Base-by-base conservation (phyloP, 1,140 invertebrate genomes). In the Eueides isabella region DNA sequence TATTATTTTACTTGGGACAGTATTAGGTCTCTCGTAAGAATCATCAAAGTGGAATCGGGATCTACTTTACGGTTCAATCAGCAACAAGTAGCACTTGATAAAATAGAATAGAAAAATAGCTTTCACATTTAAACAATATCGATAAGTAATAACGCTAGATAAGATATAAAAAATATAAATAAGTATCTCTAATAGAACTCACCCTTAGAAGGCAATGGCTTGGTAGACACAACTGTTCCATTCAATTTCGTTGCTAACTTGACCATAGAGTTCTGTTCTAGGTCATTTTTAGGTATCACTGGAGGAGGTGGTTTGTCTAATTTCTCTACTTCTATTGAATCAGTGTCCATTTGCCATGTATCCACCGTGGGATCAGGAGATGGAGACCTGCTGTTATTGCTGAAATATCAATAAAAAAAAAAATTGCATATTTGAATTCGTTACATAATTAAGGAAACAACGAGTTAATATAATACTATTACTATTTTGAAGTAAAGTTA, bases 301-400 rank as follows among this genome's bases (percentile, higher is more conserved):
- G 79, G 44, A 3, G 69, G 63, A 19, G 81, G 70, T 1, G 67
- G 70, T 35, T 82, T 83, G 0, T 88, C 84, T 1, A 78, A 7
- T 35, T 86, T 85, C 16, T 86, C 83, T 29, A 82, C 80, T 14
- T 73, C 63, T 31, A 81, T 35, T 6, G 80, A 61, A 26, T 91
- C 89, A 7, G 85, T 90, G n/a, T 91, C 88, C 89, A 91, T 91
- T 3, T 80, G 80, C 87, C 86, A 88, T 41, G 77, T 72, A 2
- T 85, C 86, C 29, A 62, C 69, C 7, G 74, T 61, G 1, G 72
- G 55, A 30, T 90, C 88, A 9, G 87, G 90, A 1, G 88, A 90
- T 0, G 89, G 88, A 3, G 88, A 88, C 67, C 88, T 77, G 63
- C 88, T 90, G 73, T 83, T 76, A 1, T 76, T 78, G 33, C 88